These are phyloP conservation scores for Drosophila meridionalis DNA, from an alignment of 2,888 invertebrate genomes.

Conservation along the genomic window DNA sequence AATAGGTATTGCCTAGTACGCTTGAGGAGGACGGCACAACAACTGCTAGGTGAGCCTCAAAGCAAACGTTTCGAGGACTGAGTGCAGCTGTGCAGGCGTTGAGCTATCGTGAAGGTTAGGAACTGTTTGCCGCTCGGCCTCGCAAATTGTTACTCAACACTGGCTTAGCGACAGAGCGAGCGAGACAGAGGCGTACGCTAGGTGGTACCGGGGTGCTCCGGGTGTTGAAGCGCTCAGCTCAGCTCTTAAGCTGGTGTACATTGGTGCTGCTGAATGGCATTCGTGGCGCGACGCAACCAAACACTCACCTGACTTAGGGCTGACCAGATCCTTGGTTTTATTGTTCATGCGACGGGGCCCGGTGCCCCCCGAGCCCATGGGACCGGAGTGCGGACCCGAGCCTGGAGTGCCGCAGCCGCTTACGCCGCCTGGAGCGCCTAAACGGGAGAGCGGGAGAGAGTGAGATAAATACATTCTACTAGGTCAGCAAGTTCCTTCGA, in stretches of 20 bases:
- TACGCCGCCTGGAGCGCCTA: conserved; percentile 84
- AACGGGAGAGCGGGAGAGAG: accelerated
- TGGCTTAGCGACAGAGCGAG: conserved; percentile 19
- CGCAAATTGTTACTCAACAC: conserved; percentile 19
- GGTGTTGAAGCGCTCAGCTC: conserved; percentile 58
- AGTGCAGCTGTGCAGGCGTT: conserved; percentile 73
- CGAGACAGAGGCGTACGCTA: conserved; percentile 48
- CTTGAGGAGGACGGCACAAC: conserved; percentile 48
- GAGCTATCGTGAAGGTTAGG: conserved; percentile 44
- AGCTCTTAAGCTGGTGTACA: conserved; percentile 24
- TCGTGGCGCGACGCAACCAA: conserved; percentile 28
- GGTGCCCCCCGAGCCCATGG: conserved; percentile 85
- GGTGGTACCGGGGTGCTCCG: conserved; percentile 48
- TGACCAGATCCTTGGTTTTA: conserved; percentile 85
- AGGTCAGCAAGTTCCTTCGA: background rate
- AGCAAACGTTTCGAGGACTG: conserved; percentile 27
- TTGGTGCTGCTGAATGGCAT: conserved; percentile 37
- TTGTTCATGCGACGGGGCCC: conserved; percentile 85
- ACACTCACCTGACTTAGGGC: conserved; percentile 85
- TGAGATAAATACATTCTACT: background rate
- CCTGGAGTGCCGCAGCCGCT: conserved; percentile 85
- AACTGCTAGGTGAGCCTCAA: conserved; percentile 38
- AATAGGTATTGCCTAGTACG: conserved; percentile 19
- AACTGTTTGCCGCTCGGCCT: conserved; percentile 38
- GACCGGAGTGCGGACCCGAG: conserved; percentile 84